Evolutionary conservation across 2,113 vertebrate species (phyloP), one percentile per base, ranked within the genome.

Genomic region (Chaetorhynchus papuensis): DNA sequence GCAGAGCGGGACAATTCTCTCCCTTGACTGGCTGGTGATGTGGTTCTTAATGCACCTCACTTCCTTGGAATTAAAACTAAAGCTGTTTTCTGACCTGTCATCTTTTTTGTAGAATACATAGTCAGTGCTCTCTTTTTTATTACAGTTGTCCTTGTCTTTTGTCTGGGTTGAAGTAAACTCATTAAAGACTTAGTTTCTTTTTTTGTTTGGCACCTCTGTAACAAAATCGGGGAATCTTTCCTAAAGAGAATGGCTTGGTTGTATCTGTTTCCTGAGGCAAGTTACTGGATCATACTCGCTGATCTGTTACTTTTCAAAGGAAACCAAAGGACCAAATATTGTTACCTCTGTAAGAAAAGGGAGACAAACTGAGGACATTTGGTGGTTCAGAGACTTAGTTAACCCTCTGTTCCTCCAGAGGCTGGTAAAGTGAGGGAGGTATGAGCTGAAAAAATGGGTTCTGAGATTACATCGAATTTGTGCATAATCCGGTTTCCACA

Each of bases 11-110:
- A 44, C 44, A 81, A 37, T 37, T 8, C 33, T 10, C 33, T 52
- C 10, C 27, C 15, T 42, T 44, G 52, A 9, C 37, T 0, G 0
- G 27, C 35, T 57, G 52, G 8, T 6, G 16, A 52, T 74, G 27
- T 0, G 0, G 23, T 52, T 57, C 44, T 50, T 66, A 23, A 44
- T 66, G 19, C 23, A 14, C 23, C 23, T 37, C 15, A 65, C 59
- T 81, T 89, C 23, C 42, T 60, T 31, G 39, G 23, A 15, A 39
- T 79, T 79, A 52, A 60, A 87, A 47, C 33, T 41, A 56, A 78
- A 65, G 31, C 23, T 68, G 7, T 45, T 60, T 53, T 74, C 39
- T 30, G 15, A 57, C 11, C 13, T 75, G 27, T 64, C 15, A 50
- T 33, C 11, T 66, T 28, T 74, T 79, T 83, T 75, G 23, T 24